Conservation (phyloP, 2,888 invertebrate genomes). For the Hesperia comma region DNA sequence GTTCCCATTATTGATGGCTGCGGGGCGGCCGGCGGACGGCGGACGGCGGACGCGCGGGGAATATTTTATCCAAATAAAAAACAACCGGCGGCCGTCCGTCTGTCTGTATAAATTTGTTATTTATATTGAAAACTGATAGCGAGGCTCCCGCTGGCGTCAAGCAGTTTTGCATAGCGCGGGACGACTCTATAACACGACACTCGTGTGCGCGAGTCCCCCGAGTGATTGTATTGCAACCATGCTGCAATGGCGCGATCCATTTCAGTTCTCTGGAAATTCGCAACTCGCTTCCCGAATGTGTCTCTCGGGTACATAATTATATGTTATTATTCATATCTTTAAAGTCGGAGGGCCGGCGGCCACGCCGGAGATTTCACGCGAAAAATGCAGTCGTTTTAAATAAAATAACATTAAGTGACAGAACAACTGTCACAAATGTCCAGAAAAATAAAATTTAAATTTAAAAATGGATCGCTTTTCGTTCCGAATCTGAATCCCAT, state of each 20-base stretch:
- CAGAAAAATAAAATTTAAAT: constrained; percentile 13
- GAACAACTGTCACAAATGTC: neutral
- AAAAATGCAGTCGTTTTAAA: neutral
- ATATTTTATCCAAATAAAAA: constrained; percentile 44
- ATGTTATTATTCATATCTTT: too few relatives aligned
- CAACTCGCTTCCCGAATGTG: too few relatives aligned
- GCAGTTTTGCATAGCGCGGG: constrained; percentile 23
- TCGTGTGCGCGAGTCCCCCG: too few relatives aligned
- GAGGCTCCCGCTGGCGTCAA: constrained; percentile 22
- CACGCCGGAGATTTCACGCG: too few relatives aligned
- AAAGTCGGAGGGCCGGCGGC: too few relatives aligned
- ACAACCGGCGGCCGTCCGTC: constrained; percentile 33
- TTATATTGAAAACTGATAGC: constrained; percentile 18
- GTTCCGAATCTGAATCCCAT: constrained; percentile 15
- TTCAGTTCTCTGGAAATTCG: too few relatives aligned
- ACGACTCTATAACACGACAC: constrained; percentile 16
- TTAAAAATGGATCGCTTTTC: constrained; percentile 21
- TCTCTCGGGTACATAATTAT: too few relatives aligned
- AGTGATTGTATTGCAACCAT: too few relatives aligned
- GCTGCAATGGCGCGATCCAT: too few relatives aligned
- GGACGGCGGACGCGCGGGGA: constrained; percentile 45
- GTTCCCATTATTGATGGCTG: constrained; percentile 53
- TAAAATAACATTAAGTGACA: constrained; percentile 4
- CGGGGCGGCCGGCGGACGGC: constrained; percentile 49
- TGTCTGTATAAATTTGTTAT: constrained; percentile 35